These are phyloP conservation scores for Apeltes quadracus DNA, from an alignment of 2,113 vertebrate genomes.

Conservation along the genomic window DNA sequence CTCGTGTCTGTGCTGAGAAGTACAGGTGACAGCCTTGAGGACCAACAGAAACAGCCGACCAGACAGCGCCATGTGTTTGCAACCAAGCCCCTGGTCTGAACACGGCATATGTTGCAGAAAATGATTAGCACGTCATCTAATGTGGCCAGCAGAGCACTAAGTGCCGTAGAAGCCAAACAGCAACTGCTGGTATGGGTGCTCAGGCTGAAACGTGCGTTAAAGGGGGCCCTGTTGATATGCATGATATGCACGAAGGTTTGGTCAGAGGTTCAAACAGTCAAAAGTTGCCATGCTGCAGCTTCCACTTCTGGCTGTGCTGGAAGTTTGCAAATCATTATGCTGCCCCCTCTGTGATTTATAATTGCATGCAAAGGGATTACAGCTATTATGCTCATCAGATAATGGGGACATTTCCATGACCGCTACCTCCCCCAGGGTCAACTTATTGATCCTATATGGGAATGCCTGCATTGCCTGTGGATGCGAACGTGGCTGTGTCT, in stretches of 20 bases:
- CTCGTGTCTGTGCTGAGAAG: constrained; percentile 10
- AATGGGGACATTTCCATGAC: constrained; percentile 13
- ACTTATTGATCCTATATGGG: constrained; percentile 8
- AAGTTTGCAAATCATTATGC: background rate
- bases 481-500: background rate
- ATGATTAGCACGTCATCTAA: background rate
- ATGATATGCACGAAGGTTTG: constrained; percentile 23
- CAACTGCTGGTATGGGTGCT: constrained; percentile 34
- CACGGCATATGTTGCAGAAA: background rate
- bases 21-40: constrained; percentile 24
- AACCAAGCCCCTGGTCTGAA: background rate
- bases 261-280: constrained; percentile 22
- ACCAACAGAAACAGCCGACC: constrained; percentile 34
- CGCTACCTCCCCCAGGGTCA: background rate
- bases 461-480: constrained; percentile 6
- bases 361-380: background rate
- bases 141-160: background rate
- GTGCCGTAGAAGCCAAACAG: background rate
- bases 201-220: constrained; percentile 21
- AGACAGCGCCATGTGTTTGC: constrained; percentile 3
- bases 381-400: constrained; percentile 16
- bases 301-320: background rate
- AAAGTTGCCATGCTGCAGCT: background rate
- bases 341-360: background rate
- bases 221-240: constrained; percentile 8